These are phyloP conservation scores for Cynopterus sphinx DNA, from an alignment of 2,797 vertebrate genomes.

Conservation along the genomic window DNA sequence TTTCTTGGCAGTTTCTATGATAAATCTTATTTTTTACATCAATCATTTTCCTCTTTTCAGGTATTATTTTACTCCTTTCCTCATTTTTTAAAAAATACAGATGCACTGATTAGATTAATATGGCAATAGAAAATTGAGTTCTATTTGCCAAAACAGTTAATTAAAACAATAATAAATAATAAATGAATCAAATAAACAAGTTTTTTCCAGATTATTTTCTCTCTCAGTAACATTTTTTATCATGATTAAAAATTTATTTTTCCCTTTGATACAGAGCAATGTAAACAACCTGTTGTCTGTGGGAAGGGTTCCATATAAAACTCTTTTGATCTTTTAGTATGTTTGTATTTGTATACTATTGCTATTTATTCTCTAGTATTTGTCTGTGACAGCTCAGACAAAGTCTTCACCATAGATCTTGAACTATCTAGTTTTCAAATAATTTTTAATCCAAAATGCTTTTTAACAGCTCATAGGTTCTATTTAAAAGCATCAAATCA, in stretches of 20 bases:
- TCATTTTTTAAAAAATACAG: neutral
- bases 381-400: constrained; percentile 37
- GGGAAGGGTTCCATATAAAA: neutral
- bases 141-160: neutral
- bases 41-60: neutral
- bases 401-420: neutral
- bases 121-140: neutral
- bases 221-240: neutral
- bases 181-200: neutral
- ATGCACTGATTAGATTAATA: neutral
- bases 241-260: neutral
- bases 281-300: neutral
- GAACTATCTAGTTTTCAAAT: neutral
- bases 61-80: neutral
- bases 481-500: neutral
- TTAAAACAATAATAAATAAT: neutral
- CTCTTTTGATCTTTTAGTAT: neutral
- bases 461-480: neutral
- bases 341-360: neutral
- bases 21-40: neutral
- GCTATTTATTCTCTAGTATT: neutral
- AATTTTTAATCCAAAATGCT: constrained; percentile 22
- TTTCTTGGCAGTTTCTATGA: neutral
- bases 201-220: neutral
- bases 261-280: neutral